Conservation (phyloP, 2,113 vertebrate species). For the Carlito syrichta region DNA sequence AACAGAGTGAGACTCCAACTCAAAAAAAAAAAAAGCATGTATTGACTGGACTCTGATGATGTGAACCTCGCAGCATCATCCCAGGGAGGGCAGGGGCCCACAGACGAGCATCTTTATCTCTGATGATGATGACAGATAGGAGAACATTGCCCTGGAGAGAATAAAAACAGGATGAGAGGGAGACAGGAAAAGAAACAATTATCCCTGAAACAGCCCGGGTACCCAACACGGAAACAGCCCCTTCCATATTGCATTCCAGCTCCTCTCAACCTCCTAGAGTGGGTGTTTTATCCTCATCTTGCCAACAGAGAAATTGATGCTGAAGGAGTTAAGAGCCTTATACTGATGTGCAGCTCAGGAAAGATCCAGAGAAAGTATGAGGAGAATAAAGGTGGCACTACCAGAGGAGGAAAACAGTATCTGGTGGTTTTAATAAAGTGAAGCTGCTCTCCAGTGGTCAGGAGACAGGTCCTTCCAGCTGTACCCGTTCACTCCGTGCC, state of each 20-base stretch:
- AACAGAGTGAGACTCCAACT: too few species aligned
- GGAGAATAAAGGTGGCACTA: conserved; percentile 18
- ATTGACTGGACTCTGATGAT: background rate
- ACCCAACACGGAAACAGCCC: background rate
- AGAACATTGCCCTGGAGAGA: background rate
- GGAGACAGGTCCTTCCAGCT: background rate
- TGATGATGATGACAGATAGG: background rate
- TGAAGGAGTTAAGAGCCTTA: background rate
- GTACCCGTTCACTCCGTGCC: background rate
- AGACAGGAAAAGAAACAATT: background rate
- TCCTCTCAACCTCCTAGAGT: background rate
- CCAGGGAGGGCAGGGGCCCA: background rate
- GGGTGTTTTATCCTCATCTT: background rate
- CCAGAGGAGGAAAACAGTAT: background rate
- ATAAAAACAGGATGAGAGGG: background rate
- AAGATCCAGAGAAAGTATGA: background rate
- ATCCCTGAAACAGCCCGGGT: background rate
- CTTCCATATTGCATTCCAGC: background rate
- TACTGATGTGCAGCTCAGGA: background rate
- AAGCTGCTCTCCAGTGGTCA: background rate
- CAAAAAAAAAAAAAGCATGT: too few species aligned
- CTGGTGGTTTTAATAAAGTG: background rate
- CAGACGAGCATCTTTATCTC: background rate
- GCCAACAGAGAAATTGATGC: background rate
- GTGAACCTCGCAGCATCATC: background rate